A percentile compares a stretch with the other conserved stretches of the same genome.
phyloP scores from a whole-genome alignment of 2,797 vertebrate genomes.

The Macrochelys suwanniensis region DNA sequence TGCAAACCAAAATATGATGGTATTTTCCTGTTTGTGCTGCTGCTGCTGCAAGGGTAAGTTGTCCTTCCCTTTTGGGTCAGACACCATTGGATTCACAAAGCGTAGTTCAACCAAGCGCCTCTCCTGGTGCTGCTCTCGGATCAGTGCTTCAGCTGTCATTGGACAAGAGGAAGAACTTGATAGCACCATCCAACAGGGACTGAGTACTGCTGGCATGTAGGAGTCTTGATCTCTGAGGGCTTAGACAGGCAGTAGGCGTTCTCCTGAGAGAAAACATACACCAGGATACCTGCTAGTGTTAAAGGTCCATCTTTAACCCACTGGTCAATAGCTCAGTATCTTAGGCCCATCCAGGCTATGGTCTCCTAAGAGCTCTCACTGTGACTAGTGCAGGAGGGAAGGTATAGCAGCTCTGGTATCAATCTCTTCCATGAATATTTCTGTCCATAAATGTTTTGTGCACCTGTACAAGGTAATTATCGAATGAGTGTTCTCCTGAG shows the following conservation, averaged over 20 bases:
- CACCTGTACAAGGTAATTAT: neutral
- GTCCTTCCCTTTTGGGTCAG: neutral
- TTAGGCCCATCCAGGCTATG: neutral
- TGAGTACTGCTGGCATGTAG: neutral
- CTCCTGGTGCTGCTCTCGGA: neutral
- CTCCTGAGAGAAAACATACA: neutral
- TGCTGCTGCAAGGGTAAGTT: neutral
- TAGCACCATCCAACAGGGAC: neutral
- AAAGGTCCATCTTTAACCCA: neutral
- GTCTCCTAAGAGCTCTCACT: neutral
- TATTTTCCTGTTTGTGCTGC: constrained; percentile 45
- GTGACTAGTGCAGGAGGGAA: neutral
- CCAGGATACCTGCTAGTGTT: neutral
- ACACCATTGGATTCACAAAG: accelerated
- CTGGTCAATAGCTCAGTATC: neutral
- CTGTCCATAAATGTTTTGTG: neutral
- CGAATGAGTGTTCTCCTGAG: neutral
- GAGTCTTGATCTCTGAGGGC: neutral
- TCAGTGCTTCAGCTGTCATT: neutral
- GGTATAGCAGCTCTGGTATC: neutral
- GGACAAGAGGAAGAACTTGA: neutral
- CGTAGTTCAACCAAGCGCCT: neutral
- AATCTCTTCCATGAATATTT: neutral
- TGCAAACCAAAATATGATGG: neutral
- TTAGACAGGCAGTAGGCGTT: neutral